Conservation (phyloP, 2,113 vertebrate genomes). For the Hippotragus niger region DNA sequence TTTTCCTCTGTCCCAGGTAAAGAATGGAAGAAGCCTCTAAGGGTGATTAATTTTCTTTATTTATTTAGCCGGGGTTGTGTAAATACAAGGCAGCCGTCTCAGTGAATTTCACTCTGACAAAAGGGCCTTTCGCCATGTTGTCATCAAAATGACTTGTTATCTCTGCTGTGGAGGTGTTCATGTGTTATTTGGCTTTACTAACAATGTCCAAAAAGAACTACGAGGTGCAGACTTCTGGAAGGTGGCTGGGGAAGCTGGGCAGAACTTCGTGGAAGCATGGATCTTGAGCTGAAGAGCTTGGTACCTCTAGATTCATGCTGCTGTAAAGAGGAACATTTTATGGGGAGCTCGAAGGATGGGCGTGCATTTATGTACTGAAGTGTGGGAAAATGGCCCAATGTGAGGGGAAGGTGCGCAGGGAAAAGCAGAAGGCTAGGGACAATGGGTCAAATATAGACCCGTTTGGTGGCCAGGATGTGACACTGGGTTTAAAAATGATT, state of each 20-base stretch:
- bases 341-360: not conserved
- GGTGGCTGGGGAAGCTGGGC: not conserved
- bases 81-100: not conserved
- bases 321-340: not conserved
- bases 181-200: not conserved
- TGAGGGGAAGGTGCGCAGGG: not conserved
- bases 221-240: not conserved
- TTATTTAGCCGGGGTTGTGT: not conserved
- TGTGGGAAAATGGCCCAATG: not conserved
- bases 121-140: not conserved
- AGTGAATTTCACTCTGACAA: not conserved
- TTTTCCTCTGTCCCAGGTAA: not conserved
- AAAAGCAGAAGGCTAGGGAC: not conserved
- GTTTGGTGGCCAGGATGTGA: not conserved
- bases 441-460: not conserved
- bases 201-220: not conserved
- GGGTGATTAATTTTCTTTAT: not conserved
- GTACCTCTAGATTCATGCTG: not conserved
- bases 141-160: not conserved
- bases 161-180: not conserved
- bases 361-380: not conserved
- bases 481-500: not conserved
- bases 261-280: not conserved
- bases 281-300: not conserved
- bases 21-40: not conserved